Percentiles rank a stretch among this genome's conserved stretches.
These are phyloP conservation scores for Mimachlamys varia DNA, from an alignment of 2,888 invertebrate species.

Conservation along the genomic window DNA sequence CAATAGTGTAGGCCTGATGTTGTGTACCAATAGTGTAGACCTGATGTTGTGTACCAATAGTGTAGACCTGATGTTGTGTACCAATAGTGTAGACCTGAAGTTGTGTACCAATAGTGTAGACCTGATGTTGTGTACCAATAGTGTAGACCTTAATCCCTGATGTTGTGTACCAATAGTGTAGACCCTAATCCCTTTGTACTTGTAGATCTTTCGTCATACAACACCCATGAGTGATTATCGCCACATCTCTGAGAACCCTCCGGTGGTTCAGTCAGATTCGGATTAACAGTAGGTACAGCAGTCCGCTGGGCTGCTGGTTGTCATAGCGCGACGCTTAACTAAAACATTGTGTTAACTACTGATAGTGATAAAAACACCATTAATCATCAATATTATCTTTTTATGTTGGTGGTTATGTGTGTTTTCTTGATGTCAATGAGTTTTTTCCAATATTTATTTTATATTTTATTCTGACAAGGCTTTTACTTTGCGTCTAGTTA, in stretches of 20 bases:
- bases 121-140: not conserved
- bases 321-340: not conserved
- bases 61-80: too few relatives aligned
- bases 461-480: slow-evolving; percentile 36
- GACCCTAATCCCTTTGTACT: not conserved
- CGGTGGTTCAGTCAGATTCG: not conserved
- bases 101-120: too few relatives aligned
- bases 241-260: not conserved
- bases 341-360: not conserved
- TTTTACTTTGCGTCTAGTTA: not conserved
- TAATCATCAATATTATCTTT: not conserved
- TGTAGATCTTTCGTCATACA: not conserved
- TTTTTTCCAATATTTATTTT: slow-evolving; percentile 27
- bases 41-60: too few relatives aligned
- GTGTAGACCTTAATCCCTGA: not conserved
- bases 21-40: too few relatives aligned
- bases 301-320: not conserved
- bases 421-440: not conserved
- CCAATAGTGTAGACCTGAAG: too few relatives aligned
- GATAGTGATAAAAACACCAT: not conserved
- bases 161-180: not conserved
- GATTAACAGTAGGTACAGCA: not conserved
- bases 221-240: not conserved
- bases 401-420: not conserved
- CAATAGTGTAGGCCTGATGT: too few relatives aligned